These are phyloP conservation scores for Flexamia atlantica DNA, from an alignment of 2,888 invertebrate genomes.

Conservation along the genomic window DNA sequence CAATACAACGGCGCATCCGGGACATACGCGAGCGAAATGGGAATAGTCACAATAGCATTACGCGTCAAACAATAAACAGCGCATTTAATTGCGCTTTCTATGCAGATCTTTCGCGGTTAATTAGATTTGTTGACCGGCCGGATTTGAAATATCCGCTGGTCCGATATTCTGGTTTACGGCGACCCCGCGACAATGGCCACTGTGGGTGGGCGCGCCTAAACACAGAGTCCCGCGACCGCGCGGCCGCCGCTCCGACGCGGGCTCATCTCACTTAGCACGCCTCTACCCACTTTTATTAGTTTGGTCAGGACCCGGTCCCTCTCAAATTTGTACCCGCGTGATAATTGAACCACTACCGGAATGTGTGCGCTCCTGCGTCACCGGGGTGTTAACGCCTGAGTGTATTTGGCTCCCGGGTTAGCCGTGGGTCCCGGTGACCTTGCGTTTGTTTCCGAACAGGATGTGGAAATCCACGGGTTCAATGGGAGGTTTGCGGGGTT, in stretches of 20 bases:
- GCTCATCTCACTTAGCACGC: slow-evolving; percentile 24
- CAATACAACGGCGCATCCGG: slow-evolving; percentile 12
- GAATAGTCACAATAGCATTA: slow-evolving; percentile 57
- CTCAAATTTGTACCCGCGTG: slow-evolving; percentile 58
- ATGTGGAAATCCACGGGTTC: neutral
- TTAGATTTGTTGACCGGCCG: slow-evolving; percentile 24
- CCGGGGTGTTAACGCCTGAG: neutral
- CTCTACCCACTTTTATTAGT: slow-evolving; percentile 36
- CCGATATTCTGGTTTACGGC: slow-evolving; percentile 32
- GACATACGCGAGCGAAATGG: neutral
- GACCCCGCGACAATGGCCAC: slow-evolving; percentile 15
- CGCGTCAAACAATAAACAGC: slow-evolving; percentile 59
- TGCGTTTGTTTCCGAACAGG: slow-evolving; percentile 1
- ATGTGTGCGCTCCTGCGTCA: slow-evolving; percentile 36
- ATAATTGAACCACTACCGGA: slow-evolving; percentile 58
- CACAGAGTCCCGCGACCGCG: neutral
- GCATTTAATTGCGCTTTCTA: slow-evolving; percentile 59
- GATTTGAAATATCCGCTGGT: too few species aligned
- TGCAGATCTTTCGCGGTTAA: slow-evolving; percentile 23
- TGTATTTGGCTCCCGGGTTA: slow-evolving; percentile 26
- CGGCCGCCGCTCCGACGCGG: neutral
- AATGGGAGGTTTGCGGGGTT: too few species aligned
- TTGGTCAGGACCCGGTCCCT: slow-evolving; percentile 50
- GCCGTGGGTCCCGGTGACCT: neutral
- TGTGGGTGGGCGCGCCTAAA: slow-evolving; percentile 43